These are phyloP conservation scores for Chromobotia macracanthus DNA, from an alignment of 2,797 vertebrate species.

Conservation along the genomic window DNA sequence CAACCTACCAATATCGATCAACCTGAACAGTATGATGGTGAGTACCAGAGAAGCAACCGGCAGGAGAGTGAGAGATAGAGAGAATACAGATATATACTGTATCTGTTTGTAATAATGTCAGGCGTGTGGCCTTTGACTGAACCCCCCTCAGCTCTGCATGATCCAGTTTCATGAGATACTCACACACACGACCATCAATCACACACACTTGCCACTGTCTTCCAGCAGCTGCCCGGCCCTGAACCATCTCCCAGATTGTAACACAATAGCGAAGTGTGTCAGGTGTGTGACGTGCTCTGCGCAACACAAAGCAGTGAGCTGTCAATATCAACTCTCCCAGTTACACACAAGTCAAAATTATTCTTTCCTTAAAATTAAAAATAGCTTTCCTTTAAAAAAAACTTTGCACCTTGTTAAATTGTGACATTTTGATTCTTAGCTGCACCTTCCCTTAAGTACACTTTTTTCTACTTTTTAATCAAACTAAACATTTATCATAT, in stretches of 20 bases:
- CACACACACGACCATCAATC: constrained; percentile 54
- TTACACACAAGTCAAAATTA: too few species aligned
- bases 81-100: constrained; percentile 10
- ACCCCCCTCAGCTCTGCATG: constrained; percentile 21
- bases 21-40: background rate
- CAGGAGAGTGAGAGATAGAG: background rate
- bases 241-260: constrained; percentile 30
- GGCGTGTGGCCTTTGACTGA: constrained; percentile 39
- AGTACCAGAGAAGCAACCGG: background rate
- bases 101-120: constrained; percentile 45
- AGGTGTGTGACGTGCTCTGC: constrained; percentile 15
- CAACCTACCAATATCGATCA: background rate
- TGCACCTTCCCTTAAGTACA: background rate
- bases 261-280: constrained; percentile 42
- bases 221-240: constrained; percentile 42
- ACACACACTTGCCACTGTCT: constrained; percentile 46
- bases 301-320: constrained; percentile 15
- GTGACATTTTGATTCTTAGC: too few species aligned
- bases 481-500: background rate
- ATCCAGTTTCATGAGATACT: constrained; percentile 52
- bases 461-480: background rate
- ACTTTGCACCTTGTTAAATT: too few species aligned
- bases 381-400: too few species aligned
- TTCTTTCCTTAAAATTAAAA: too few species aligned
- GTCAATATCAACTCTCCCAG: constrained; percentile 15